Percentiles rank a stretch among this genome's conserved stretches.
phyloP scores from a whole-genome alignment of 2,888 invertebrate species.

The Polydrusus pterygomalis region DNA sequence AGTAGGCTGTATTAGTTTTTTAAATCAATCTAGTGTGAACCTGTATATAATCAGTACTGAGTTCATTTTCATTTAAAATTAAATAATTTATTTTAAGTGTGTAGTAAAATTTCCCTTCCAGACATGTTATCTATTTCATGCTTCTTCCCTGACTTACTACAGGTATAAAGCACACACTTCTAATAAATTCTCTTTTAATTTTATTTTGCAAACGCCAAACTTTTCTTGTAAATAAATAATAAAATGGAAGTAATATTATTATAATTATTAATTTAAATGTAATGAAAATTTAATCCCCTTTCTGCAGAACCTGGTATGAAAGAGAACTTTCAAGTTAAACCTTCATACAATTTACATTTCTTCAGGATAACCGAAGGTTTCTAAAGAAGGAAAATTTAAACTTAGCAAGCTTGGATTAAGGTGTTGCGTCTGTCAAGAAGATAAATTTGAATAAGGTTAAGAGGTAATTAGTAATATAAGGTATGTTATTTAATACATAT shows the following conservation, averaged over 20 bases:
- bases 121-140: too few relatives aligned
- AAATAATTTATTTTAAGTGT: too few relatives aligned
- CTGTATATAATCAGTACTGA: too few relatives aligned
- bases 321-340: constrained; percentile 10
- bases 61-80: too few relatives aligned
- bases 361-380: constrained; percentile 10
- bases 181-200: constrained; percentile 3
- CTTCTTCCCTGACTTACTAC: too few relatives aligned
- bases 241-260: neutral
- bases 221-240: constrained; percentile 7
- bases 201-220: neutral
- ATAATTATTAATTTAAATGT: constrained; percentile 17
- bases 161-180: neutral
- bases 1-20: too few relatives aligned
- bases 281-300: constrained; percentile 12
- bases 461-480: neutral
- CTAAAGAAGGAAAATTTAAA: constrained; percentile 9
- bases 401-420: constrained; percentile 12
- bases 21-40: too few relatives aligned
- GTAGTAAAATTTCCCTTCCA: too few relatives aligned
- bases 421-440: constrained; percentile 1
- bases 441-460: constrained; percentile 14
- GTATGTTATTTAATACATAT: too few relatives aligned
- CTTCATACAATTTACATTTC: constrained; percentile 22
- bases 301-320: neutral